These are phyloP conservation scores for Volucella zonaria DNA, from an alignment of 2,888 invertebrate species.

Conservation along the genomic window DNA sequence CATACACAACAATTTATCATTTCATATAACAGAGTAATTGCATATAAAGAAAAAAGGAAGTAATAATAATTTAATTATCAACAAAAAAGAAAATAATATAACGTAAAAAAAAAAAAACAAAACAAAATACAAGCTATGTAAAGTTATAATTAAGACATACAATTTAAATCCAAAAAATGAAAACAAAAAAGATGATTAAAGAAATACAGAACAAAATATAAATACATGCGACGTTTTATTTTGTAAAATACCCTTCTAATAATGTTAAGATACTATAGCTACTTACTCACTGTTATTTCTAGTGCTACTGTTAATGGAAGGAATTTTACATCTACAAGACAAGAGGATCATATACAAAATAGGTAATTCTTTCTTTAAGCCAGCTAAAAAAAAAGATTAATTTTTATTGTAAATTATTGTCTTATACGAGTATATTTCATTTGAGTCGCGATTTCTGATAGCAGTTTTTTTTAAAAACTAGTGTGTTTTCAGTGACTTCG, in stretches of 20 bases:
- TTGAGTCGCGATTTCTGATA: too few species aligned
- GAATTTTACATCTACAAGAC: too few species aligned
- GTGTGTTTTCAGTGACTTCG: too few species aligned
- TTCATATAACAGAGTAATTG: conserved; percentile 57
- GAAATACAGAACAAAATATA: conserved; percentile 67
- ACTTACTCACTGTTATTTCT: too few species aligned
- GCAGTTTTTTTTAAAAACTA: too few species aligned
- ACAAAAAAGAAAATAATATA: conserved; percentile 34
- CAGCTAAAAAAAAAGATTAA: too few species aligned
- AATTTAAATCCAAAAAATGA: conserved; percentile 71
- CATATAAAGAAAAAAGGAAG: conserved; percentile 44
- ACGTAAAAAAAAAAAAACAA: conserved; percentile 48
- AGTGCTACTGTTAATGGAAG: too few species aligned
- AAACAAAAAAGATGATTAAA: conserved; percentile 62
- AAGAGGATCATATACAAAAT: too few species aligned
- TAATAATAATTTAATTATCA: conserved; percentile 47
- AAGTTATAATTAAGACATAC: conserved; percentile 73
- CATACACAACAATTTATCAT: conserved; percentile 65
- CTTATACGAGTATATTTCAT: too few species aligned
- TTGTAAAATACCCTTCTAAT: neutral
- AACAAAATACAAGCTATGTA: conserved; percentile 62
- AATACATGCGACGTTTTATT: conserved; percentile 45
- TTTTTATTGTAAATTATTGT: too few species aligned
- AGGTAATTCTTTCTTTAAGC: too few species aligned
- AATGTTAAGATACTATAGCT: too few species aligned